Evolutionary conservation across 1,140 invertebrate species (phyloP).

Genomic region (Galleria mellonella): DNA sequence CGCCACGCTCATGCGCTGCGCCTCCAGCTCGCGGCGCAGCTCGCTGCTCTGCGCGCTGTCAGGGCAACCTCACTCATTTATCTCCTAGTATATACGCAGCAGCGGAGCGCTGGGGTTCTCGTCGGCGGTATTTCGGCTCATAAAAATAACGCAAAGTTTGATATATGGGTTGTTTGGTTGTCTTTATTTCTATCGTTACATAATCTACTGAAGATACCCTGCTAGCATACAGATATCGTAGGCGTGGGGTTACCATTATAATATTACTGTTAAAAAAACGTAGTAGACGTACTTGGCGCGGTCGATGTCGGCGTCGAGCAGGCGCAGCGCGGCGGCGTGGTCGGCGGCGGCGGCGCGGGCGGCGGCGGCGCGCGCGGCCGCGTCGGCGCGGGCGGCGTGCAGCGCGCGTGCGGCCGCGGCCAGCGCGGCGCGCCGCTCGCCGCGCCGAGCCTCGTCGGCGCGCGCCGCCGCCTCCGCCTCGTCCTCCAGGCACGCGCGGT

Average conservation of each 20-base stretch:
- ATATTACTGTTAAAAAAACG: too few relatives aligned
- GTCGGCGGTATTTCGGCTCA: too few relatives aligned
- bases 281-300: constrained; percentile 12
- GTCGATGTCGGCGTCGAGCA: constrained; percentile 19
- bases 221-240: too few relatives aligned
- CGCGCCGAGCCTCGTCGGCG: constrained; percentile 23
- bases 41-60: constrained; percentile 18
- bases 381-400: constrained; percentile 11
- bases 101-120: too few relatives aligned
- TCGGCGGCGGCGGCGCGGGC: neutral
- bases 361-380: neutral
- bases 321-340: constrained; percentile 1
- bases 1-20: constrained; percentile 36
- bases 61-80: too few relatives aligned
- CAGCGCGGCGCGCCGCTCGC: constrained; percentile 16
- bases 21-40: constrained; percentile 23
- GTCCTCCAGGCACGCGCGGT: constrained; percentile 26
- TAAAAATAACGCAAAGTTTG: too few relatives aligned
- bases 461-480: constrained; percentile 29
- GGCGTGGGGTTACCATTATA: too few relatives aligned
- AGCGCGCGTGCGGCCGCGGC: constrained; percentile 8
- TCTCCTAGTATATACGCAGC: too few relatives aligned
- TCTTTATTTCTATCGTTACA: too few relatives aligned
- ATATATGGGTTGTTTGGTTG: too few relatives aligned
- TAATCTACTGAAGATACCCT: too few relatives aligned